Evolutionary conservation across 2,113 vertebrate species (phyloP), one percentile per base, ranked within the genome.

Genomic region (Bos javanicus): DNA sequence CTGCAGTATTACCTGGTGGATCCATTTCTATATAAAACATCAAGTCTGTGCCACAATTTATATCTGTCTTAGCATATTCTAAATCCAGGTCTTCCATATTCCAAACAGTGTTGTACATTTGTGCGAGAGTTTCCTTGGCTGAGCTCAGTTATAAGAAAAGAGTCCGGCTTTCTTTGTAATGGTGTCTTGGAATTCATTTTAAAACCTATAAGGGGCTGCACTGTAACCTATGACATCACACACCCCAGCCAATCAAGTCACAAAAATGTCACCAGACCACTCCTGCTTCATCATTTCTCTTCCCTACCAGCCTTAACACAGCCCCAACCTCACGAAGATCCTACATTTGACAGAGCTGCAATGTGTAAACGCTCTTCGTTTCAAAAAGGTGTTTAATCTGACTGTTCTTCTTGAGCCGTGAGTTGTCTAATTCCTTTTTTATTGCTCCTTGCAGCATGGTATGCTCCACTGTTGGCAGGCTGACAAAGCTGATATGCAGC

Each of bases 211-310:
- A 99, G 99, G 98, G 98, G 99, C 99, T 99, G 99, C 99, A 99
- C 99, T 99, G 99, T 99, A 99, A 99, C 99, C 99, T 99, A 99
- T 99, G 99, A 99, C 99, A 99, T 99, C 99, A 99, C 99, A 99
- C 98, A 99, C 99, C 99, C 98, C 99, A 99, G 99, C 99, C 99
- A 99, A 99, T 99, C 99, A 99, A 98, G 99, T 97, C 99, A 99
- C 99, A 98, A 99, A 98, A 99, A 99, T 99, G 99, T 99, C 99
- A 99, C 98, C 99, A 99, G 99, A 99, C 99, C 99, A 98, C 99
- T 99, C 99, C 99, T 99, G 99, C 98, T 99, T 99, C 99, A 98
- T 99, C 99, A 98, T 99, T 98, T 98, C 98, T 98, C 98, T 96
- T 98, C 97, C 98, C 95, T 94, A 98, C 99, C 99, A 99, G 99